Conservation (phyloP, 2,797 vertebrate genomes). For the Anabas testudineus region DNA sequence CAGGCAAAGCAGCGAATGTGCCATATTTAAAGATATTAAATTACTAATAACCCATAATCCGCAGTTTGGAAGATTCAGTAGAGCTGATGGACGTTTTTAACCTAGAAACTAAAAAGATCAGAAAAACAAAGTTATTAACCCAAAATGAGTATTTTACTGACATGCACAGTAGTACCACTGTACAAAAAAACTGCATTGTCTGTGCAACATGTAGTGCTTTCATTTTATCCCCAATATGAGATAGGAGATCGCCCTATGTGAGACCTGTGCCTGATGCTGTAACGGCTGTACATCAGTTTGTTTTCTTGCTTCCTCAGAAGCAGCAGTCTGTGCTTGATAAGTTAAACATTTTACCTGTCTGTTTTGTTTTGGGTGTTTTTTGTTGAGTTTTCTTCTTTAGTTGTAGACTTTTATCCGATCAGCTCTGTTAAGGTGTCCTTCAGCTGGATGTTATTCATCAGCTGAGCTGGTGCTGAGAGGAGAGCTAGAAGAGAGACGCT, state of each 20-base stretch:
- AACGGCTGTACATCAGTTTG: too few relatives aligned
- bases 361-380: neutral
- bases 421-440: neutral
- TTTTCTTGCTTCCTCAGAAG: too few relatives aligned
- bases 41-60: neutral
- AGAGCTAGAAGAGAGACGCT: neutral
- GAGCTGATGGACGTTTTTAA: neutral
- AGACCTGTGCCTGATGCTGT: too few relatives aligned
- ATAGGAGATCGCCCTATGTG: neutral
- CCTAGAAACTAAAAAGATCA: neutral
- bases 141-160: neutral
- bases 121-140: constrained; percentile 3
- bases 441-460: neutral
- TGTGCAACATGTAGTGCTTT: too few relatives aligned
- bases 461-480: neutral
- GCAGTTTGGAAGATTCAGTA: too few relatives aligned
- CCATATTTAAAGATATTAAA: neutral
- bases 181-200: too few relatives aligned
- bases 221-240: neutral
- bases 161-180: too few relatives aligned
- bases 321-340: neutral
- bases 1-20: too few relatives aligned
- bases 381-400: neutral
- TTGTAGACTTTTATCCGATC: too few relatives aligned
- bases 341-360: neutral